Conservation (phyloP, 2,113 vertebrate genomes). For the Saguinus imperator region DNA sequence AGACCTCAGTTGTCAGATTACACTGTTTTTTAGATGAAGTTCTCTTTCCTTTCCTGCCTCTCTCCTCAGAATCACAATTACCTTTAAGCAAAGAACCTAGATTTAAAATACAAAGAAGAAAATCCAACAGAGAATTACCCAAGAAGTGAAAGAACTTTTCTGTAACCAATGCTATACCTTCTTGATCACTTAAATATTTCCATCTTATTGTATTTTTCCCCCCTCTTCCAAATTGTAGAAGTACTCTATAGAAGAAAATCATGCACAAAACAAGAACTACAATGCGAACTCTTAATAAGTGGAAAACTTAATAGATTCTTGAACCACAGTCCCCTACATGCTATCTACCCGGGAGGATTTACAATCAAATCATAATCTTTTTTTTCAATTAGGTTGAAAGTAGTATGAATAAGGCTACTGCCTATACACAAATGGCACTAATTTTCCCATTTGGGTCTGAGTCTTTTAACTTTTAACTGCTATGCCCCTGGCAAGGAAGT, state of each 20-base stretch:
- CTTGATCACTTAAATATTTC: background rate
- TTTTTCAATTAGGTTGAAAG: slow-evolving; percentile 69
- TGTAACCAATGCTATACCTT: background rate
- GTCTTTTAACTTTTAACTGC: slow-evolving; percentile 76
- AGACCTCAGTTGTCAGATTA: background rate
- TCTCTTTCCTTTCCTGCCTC: background rate
- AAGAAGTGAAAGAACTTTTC: background rate
- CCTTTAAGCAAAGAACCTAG: slow-evolving; percentile 19
- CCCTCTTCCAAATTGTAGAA: background rate
- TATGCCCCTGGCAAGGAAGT: slow-evolving; percentile 73
- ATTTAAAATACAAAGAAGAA: slow-evolving; percentile 22
- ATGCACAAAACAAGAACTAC: background rate
- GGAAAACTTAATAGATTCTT: slow-evolving; percentile 40
- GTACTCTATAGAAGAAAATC: background rate
- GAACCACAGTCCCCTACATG: slow-evolving; percentile 4
- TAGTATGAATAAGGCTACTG: slow-evolving; percentile 69
- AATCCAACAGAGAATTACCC: slow-evolving; percentile 7
- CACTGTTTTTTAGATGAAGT: background rate
- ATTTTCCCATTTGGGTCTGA: slow-evolving; percentile 72
- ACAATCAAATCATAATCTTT: slow-evolving; percentile 62
- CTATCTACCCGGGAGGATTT: slow-evolving; percentile 46
- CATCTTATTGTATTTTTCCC: background rate
- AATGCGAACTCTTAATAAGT: slow-evolving; percentile 47
- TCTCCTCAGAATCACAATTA: slow-evolving; percentile 12
- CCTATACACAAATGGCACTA: slow-evolving; percentile 70